Percentiles rank a stretch among this genome's conserved stretches.
phyloP scores from a whole-genome alignment of 2,797 vertebrate genomes.

The Nasua narica region DNA sequence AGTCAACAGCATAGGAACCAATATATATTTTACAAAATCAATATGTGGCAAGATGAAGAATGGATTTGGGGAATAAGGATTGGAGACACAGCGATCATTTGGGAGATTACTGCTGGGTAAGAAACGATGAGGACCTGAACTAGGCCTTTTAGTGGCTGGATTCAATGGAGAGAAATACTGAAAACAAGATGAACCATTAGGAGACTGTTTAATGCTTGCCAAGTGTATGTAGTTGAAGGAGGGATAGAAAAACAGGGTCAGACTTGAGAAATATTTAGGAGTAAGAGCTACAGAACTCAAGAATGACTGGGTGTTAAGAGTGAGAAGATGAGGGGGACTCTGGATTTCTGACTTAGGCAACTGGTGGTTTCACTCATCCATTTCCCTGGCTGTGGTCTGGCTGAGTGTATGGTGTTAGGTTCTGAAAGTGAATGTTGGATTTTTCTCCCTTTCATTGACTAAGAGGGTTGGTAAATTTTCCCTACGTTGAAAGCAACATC shows the following conservation, averaged over 20 bases:
- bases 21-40: background rate
- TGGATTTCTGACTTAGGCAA: background rate
- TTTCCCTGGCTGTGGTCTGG: background rate
- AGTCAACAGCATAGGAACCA: background rate
- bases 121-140: background rate
- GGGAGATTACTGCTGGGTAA: background rate
- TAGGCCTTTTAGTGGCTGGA: background rate
- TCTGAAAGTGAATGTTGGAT: background rate
- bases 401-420: background rate
- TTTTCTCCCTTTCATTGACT: background rate
- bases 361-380: background rate
- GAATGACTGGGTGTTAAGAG: background rate
- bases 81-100: background rate
- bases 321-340: background rate
- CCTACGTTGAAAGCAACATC: background rate
- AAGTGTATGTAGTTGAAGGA: background rate
- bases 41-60: background rate
- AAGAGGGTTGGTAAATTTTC: background rate
- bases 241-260: background rate
- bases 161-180: background rate
- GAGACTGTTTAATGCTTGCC: background rate
- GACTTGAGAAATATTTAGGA: background rate
- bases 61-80: background rate
- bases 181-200: background rate
- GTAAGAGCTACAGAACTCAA: background rate